Percentiles rank a stretch among this genome's conserved stretches.
Conservation (phyloP, 2,888 invertebrate genomes). For the Spilarctia lutea region DNA sequence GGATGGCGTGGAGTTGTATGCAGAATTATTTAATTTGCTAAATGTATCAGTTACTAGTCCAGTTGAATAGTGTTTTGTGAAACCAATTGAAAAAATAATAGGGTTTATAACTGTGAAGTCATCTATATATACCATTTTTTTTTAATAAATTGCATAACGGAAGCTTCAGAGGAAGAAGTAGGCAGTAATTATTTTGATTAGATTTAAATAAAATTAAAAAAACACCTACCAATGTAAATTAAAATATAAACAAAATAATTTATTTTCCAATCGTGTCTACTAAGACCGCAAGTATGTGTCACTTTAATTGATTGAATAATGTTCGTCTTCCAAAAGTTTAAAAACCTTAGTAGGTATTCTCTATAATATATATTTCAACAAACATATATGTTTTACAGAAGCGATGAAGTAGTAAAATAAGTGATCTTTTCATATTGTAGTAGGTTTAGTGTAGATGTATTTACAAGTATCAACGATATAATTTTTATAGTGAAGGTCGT, state of each 20-base stretch:
- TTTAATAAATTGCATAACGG: background rate
- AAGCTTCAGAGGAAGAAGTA: background rate
- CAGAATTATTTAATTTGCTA: background rate
- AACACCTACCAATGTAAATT: background rate
- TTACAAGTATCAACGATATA: constrained; percentile 27
- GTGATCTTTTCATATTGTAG: constrained; percentile 34
- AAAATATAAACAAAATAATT: background rate
- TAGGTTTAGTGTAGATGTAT: constrained; percentile 31
- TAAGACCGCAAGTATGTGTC: background rate
- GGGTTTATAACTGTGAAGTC: background rate
- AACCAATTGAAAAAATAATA: background rate
- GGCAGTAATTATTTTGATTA: background rate
- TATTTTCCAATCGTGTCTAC: background rate
- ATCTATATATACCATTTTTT: too few relatives aligned
- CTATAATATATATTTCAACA: constrained; percentile 33
- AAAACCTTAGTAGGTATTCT: constrained; percentile 20
- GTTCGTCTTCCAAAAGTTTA: background rate
- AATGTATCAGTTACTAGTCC: background rate
- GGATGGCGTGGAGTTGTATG: constrained; percentile 65
- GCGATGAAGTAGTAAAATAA: constrained; percentile 30
- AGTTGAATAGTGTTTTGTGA: background rate
- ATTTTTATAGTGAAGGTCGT: constrained; percentile 30
- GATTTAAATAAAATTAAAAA: background rate
- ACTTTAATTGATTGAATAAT: background rate
- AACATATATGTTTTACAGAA: constrained; percentile 22